Evolutionary conservation across 2,797 vertebrate species (phyloP).

Genomic region (Basileuterus tristriatus): DNA sequence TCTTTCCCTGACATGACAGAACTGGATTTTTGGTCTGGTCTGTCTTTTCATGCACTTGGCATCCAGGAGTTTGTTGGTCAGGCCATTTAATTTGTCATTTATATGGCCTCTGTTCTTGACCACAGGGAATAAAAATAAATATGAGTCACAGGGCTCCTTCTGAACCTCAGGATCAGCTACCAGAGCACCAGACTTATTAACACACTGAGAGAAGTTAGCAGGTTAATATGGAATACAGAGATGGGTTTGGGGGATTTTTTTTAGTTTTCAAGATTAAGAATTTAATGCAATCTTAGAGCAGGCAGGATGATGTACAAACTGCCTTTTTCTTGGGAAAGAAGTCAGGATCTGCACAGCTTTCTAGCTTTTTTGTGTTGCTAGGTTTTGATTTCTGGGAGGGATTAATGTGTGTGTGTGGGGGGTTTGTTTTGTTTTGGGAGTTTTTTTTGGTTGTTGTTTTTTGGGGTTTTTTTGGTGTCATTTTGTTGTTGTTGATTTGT

Average conservation of each 20-base stretch:
- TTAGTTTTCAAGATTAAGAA: not conserved
- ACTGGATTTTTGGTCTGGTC: not conserved
- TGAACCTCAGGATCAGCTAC: not conserved
- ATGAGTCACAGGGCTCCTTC: not conserved
- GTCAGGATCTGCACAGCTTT: not conserved
- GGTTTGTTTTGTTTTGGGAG: not conserved
- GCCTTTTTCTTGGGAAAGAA: not conserved
- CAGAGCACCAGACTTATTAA: not conserved
- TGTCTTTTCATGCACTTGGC: not conserved
- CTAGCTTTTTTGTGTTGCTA: not conserved
- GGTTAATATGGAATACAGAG: not conserved
- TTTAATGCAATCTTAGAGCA: not conserved
- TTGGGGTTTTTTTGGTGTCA: not conserved
- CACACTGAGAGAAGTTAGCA: not conserved
- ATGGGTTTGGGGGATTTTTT: not conserved
- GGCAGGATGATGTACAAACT: not conserved
- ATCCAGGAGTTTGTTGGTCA: not conserved
- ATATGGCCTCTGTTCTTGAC: not conserved
- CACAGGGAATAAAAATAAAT: not conserved
- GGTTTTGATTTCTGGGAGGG: not conserved
- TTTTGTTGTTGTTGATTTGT: not conserved
- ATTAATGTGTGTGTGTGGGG: rapidly evolving
- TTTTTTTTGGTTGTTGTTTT: not conserved
- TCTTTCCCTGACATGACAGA: not conserved
- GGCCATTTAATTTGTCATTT: not conserved